Conservation (phyloP, 2,113 vertebrate genomes). For the Eidolon helvum region DNA sequence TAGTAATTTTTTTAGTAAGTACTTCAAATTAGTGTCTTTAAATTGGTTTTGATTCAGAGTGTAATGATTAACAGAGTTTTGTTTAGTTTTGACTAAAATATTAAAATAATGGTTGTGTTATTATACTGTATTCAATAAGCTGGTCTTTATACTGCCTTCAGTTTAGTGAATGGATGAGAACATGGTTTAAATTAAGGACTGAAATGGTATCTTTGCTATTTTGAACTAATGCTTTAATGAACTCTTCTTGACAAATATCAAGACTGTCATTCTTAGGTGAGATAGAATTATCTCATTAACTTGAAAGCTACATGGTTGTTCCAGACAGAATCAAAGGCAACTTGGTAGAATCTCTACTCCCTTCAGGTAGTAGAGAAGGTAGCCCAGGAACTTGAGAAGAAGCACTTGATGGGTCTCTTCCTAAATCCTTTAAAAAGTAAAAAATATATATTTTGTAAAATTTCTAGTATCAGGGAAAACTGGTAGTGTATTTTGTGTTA, state of each 20-base stretch:
- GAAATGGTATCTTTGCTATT: background rate
- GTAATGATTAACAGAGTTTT: background rate
- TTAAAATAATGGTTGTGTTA: background rate
- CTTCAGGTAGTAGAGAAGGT: background rate
- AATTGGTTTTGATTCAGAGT: slow-evolving; percentile 16
- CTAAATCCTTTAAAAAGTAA: background rate
- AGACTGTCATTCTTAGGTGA: background rate
- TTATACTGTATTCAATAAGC: background rate
- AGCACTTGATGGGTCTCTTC: background rate
- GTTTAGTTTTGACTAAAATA: background rate
- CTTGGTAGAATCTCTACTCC: background rate
- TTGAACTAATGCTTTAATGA: background rate
- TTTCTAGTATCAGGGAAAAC: background rate
- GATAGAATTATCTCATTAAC: background rate
- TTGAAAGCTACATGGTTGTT: background rate
- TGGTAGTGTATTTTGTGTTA: background rate
- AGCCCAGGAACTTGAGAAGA: background rate
- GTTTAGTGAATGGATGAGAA: background rate
- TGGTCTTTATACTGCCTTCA: background rate
- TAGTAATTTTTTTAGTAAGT: background rate
- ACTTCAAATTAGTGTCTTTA: background rate
- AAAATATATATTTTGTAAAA: background rate
- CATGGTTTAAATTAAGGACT: background rate
- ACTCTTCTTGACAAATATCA: background rate
- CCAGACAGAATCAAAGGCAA: background rate